Evolutionary conservation across 2,888 invertebrate species (phyloP), one percentile per base, ranked within the genome.

Genomic region (Seira ritae): DNA sequence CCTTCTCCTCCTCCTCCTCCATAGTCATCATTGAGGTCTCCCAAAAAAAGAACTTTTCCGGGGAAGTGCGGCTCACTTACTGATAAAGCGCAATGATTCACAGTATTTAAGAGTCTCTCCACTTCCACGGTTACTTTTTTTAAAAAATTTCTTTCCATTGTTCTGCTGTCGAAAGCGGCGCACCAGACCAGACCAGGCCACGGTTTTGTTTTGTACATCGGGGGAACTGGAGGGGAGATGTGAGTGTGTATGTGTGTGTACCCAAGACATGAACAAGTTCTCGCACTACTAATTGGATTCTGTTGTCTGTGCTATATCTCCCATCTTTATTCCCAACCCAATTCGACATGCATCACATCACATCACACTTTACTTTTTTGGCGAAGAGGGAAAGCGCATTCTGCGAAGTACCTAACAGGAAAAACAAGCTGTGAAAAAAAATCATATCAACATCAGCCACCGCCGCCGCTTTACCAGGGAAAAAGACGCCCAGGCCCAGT

Each of bases 261-360:
- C n/a, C n/a, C n/a, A n/a, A n/a, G n/a, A n/a, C n/a, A n/a, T n/a
- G n/a, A n/a, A n/a, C n/a, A n/a, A n/a, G n/a, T n/a, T n/a, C n/a
- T 67, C 31, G 24, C 50, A 60, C 55, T 55, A n/a, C 79, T 79
- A 79, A 79, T 79, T 79, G 79, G 79, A 79, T 79, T 72, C 55
- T 79, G 79, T 67, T 72, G 72, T 66, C 31, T 42, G 50, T 42
- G 50, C 3, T 50, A 80, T 74, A 66, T 69, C 68, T 42, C 42
- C 42, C 42, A 42, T 12, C 42, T 12, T 42, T 42, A 42, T 4
- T 42, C 42, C 42, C 42, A 42, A 46, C 10, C 62, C 66, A 31
- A 37, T 80, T 74, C 69, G 73, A 72, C 74, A 73, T 73, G 72
- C 73, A 60, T 72, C 70, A 66, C 55, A 78, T 20, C 24, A 23